phyloP scores from a whole-genome alignment of 2,888 invertebrate species.

The Azorinus chamasolen region DNA sequence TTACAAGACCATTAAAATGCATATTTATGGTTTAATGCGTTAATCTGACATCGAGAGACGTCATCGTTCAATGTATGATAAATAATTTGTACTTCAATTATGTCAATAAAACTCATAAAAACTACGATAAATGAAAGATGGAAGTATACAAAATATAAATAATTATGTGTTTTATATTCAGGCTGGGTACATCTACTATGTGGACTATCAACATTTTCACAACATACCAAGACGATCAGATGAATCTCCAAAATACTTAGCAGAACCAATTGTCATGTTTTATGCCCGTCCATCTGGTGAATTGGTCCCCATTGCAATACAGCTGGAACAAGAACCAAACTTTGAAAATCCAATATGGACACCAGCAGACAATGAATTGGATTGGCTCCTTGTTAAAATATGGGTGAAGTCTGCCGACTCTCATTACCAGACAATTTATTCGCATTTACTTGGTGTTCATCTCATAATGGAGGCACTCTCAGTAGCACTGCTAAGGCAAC shows the following conservation, averaged over 20 bases:
- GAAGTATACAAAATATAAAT: too few relatives aligned
- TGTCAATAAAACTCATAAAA: too few relatives aligned
- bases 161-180: slow-evolving; percentile 25
- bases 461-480: slow-evolving; percentile 52
- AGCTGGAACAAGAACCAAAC: slow-evolving; percentile 48
- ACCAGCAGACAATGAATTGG: slow-evolving; percentile 46
- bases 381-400: slow-evolving; percentile 59
- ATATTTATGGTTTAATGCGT: too few relatives aligned
- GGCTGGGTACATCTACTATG: slow-evolving; percentile 60
- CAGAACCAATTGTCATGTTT: slow-evolving; percentile 55
- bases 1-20: too few relatives aligned
- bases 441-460: slow-evolving; percentile 52
- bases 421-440: slow-evolving; percentile 51
- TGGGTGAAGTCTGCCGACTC: slow-evolving; percentile 56
- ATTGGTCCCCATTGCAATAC: slow-evolving; percentile 62
- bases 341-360: slow-evolving; percentile 61
- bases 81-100: too few relatives aligned
- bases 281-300: slow-evolving; percentile 45
- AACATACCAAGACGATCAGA: slow-evolving; percentile 29
- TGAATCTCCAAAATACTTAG: slow-evolving; percentile 26
- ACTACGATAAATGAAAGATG: too few relatives aligned
- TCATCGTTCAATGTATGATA: too few relatives aligned
- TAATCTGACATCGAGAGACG: too few relatives aligned
- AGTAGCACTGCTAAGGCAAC: slow-evolving; percentile 46
- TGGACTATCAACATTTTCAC: slow-evolving; percentile 49